phyloP scores from a whole-genome alignment of 2,888 invertebrate genomes.

The Lymantria dispar region DNA sequence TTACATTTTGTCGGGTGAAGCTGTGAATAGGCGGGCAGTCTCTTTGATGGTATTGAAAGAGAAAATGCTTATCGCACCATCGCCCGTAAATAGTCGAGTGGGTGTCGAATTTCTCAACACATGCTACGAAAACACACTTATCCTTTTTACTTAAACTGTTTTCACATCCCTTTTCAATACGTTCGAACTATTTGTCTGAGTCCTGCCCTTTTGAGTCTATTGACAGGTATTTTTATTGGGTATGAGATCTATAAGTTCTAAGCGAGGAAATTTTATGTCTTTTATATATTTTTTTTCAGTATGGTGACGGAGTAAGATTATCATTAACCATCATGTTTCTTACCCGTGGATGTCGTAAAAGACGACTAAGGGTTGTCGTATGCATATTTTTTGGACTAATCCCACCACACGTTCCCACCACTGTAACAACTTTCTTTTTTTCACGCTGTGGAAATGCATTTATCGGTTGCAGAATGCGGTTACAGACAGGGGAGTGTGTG shows the following conservation, averaged over 20 bases:
- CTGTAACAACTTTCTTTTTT: no score
- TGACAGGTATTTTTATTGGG: constrained; percentile 40
- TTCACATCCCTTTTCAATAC: constrained; percentile 65
- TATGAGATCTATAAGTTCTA: constrained; percentile 28
- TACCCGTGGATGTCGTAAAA: no score
- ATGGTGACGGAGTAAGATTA: no score
- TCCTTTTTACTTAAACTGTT: constrained; percentile 76
- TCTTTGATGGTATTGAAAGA: constrained; percentile 78
- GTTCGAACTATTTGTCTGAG: constrained; percentile 58
- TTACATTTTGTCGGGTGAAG: constrained; percentile 66
- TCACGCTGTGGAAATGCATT: no score
- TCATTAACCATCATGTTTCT: no score
- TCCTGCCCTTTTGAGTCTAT: constrained; percentile 55
- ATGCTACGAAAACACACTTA: constrained; percentile 75
- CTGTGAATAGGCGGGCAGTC: constrained; percentile 73
- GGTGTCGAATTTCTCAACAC: constrained; percentile 75
- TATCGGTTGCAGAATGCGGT: no score
- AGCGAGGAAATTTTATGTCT: constrained; percentile 28
- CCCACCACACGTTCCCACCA: no score
- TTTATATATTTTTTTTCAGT: no score
- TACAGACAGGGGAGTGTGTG: no score
- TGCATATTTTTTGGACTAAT: no score
- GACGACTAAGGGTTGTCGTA: no score
- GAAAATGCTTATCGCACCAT: constrained; percentile 79
- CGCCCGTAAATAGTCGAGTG: constrained; percentile 74